Evolutionary conservation across 2,113 vertebrate genomes (phyloP).

Genomic region (Prionailurus bengalensis): DNA sequence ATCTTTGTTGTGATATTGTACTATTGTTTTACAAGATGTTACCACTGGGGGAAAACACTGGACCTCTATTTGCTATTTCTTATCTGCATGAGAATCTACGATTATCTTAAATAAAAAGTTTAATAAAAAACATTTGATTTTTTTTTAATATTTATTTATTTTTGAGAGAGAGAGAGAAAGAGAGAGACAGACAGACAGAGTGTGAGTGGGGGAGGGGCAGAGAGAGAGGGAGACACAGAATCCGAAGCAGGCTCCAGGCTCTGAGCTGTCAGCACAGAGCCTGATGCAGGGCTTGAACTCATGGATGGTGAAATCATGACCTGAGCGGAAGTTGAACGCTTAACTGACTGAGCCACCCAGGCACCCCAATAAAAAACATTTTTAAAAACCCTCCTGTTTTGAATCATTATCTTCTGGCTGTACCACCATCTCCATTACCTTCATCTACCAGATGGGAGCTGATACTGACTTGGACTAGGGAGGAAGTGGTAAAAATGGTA

Average conservation of each 20-base stretch:
- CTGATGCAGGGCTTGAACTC: no score
- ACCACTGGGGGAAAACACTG: neutral
- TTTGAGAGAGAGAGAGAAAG: no score
- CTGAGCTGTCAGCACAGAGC: no score
- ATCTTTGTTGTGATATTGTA: slow-evolving; percentile 1
- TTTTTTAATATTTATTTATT: neutral
- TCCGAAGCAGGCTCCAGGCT: no score
- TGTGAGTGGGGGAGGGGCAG: no score
- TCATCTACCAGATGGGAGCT: neutral
- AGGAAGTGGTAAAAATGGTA: slow-evolving; percentile 29
- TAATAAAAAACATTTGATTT: neutral
- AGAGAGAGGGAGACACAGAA: no score
- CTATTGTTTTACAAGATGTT: slow-evolving; percentile 47
- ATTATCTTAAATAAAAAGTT: slow-evolving; percentile 26
- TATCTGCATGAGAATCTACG: neutral
- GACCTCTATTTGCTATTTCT: neutral
- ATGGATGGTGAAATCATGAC: no score
- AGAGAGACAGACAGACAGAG: no score
- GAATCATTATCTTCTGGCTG: slow-evolving; percentile 10
- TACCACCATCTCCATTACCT: neutral
- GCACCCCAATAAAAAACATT: neutral
- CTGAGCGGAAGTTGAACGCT: no score
- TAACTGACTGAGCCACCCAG: no score
- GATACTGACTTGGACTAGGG: neutral
- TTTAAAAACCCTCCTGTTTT: neutral